Evolutionary conservation across 1,140 invertebrate genomes (phyloP).

Genomic region (Branchinecta lynchi): DNA sequence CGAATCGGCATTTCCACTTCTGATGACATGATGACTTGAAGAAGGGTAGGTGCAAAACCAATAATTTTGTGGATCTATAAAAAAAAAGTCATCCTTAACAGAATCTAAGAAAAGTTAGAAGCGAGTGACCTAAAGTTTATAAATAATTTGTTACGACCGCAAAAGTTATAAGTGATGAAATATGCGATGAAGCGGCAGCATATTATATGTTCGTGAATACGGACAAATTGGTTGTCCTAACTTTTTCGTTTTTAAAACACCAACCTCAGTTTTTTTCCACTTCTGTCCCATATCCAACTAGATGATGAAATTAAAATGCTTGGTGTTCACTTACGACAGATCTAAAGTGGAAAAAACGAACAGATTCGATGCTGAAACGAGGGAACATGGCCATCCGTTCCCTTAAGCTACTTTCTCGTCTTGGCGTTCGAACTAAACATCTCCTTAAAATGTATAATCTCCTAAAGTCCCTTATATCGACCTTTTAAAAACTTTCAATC

Average conservation of each 20-base stretch:
- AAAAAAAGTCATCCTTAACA: constrained; percentile 20
- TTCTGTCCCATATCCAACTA: not conserved
- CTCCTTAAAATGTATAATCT: no score
- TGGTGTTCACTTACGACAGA: no score
- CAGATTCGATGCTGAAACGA: no score
- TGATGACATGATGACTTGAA: constrained; percentile 81
- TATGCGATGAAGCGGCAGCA: not conserved
- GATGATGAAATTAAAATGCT: no score
- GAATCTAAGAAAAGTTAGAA: not conserved
- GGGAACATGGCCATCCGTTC: no score
- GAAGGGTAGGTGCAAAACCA: constrained; percentile 78
- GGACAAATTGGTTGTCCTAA: not conserved
- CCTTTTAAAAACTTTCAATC: no score
- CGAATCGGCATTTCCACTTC: constrained; percentile 78
- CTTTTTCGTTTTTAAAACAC: no score
- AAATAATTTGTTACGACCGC: not conserved
- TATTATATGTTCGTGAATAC: not conserved
- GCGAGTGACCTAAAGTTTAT: constrained; percentile 2
- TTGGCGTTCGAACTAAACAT: no score
- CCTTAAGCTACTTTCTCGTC: no score
- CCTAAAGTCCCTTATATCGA: no score
- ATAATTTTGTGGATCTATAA: constrained; percentile 83
- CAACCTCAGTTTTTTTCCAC: not conserved
- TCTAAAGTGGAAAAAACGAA: no score
- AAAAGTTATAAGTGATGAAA: not conserved